Evolutionary conservation across 2,888 invertebrate species (phyloP), one percentile per base, ranked within the genome.

Genomic region (Tetropium fuscum): DNA sequence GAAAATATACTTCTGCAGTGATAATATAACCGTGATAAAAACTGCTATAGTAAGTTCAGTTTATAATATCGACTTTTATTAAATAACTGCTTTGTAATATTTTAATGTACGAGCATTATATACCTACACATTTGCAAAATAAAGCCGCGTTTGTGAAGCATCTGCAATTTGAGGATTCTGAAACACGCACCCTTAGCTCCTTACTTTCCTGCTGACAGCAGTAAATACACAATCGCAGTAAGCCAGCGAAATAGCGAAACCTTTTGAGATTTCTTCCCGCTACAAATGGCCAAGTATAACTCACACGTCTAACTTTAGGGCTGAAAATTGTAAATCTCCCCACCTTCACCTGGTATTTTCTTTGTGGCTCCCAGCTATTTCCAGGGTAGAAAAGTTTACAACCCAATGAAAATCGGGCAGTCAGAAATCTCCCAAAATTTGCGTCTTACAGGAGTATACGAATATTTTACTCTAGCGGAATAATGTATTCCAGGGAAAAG

Each of bases 291-390:
- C 8, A 10, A 19, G 19, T 19, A 40, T 4, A 5, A 32, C 1
- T 40, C 10, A 20, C 25, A 13, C 25, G 41, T 13, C 22, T 43
- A 43, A 43, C 41, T 41, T n/a, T 13, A 43, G 11, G 13, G 8
- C 22, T 43, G 41, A 43, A 43, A 41, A 41, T 41, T 20, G 20
- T 20, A 40, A 43, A 11, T 25, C 6, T 43, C 11, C 25, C 20
- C 13, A 11, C 13, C 41, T 43, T 25, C 25, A 22, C 41, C 41
- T 41, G 11, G n/a, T 19, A 5, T 5, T 41, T 41, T 20, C 41
- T 19, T n/a, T 20, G 11, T 20, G 25, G 13, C 41, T 43, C 11
- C 5, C 15, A 22, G 13, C 22, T 43, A 25, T 22, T 20, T 41
- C 6, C 13, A 11, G 13, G 8, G 13, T 5, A 2, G 13, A 22